phyloP scores from a whole-genome alignment of 2,113 vertebrate species.

The Salminus brasiliensis region DNA sequence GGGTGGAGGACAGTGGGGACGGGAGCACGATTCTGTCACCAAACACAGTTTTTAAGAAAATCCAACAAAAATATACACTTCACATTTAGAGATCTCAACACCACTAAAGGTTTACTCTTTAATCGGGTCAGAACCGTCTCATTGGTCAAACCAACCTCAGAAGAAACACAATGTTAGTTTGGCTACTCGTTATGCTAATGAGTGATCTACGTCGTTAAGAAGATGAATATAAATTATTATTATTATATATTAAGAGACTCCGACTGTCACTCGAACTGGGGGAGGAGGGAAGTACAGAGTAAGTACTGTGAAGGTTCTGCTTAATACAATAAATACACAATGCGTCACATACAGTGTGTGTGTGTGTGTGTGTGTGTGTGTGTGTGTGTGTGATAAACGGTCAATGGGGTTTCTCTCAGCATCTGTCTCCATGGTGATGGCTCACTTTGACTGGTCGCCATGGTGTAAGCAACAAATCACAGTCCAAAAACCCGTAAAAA shows the following conservation, averaged over 20 bases:
- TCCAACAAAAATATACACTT: slow-evolving; percentile 83
- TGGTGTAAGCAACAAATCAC: slow-evolving; percentile 31
- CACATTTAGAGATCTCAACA: slow-evolving; percentile 83
- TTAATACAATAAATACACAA: slow-evolving; percentile 99
- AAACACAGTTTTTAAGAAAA: slow-evolving; percentile 82
- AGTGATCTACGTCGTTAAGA: slow-evolving; percentile 94
- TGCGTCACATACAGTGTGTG: slow-evolving; percentile 79
- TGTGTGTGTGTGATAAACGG: not conserved
- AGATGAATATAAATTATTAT: slow-evolving; percentile 99
- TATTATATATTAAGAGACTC: slow-evolving; percentile 99
- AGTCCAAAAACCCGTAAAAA: slow-evolving; percentile 51
- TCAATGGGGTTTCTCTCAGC: not conserved
- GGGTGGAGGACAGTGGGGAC: slow-evolving; percentile 75
- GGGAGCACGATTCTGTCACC: slow-evolving; percentile 79
- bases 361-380: slow-evolving; percentile 52
- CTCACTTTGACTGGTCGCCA: slow-evolving; percentile 20
- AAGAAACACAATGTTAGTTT: slow-evolving; percentile 92
- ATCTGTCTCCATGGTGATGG: slow-evolving; percentile 35
- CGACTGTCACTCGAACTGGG: slow-evolving; percentile 84
- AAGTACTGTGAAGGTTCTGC: slow-evolving; percentile 89
- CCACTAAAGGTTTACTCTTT: slow-evolving; percentile 66
- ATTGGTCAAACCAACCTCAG: slow-evolving; percentile 79
- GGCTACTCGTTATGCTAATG: slow-evolving; percentile 83
- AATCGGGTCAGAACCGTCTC: slow-evolving; percentile 78
- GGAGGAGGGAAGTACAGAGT: slow-evolving; percentile 87